Evolutionary conservation across 2,113 vertebrate genomes (phyloP).

Genomic region (Gymnobelideus leadbeateri): DNA sequence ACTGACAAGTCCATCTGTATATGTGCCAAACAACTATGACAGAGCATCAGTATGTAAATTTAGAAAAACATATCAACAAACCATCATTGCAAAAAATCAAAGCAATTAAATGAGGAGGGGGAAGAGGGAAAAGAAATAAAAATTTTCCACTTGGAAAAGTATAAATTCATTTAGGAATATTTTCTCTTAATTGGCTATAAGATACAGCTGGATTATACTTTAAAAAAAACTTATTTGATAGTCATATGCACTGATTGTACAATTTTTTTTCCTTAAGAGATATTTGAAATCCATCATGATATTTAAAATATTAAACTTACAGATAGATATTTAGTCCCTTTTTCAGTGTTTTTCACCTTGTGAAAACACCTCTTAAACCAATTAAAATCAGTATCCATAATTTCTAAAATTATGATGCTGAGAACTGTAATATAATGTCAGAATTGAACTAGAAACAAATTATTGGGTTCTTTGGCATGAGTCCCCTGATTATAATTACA

Average conservation of each 20-base stretch:
- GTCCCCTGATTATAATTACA: constrained; percentile 53
- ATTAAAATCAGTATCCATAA: constrained; percentile 63
- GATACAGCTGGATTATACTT: not conserved
- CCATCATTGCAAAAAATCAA: not conserved
- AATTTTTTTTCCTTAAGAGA: constrained; percentile 47
- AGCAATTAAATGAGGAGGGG: not conserved
- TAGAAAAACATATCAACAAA: not conserved
- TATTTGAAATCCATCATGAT: constrained; percentile 59
- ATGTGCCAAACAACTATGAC: not conserved
- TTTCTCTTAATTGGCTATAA: not conserved
- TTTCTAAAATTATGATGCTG: constrained; percentile 73
- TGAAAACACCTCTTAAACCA: constrained; percentile 57
- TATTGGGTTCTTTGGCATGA: constrained; percentile 40
- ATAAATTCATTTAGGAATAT: not conserved
- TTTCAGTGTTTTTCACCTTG: constrained; percentile 68
- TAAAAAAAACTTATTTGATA: not conserved
- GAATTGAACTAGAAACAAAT: constrained; percentile 67
- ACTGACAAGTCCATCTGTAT: constrained; percentile 1
- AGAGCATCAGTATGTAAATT: not conserved
- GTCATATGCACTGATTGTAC: constrained; percentile 37
- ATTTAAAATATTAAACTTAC: constrained; percentile 65
- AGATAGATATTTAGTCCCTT: constrained; percentile 62
- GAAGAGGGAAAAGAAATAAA: not conserved
- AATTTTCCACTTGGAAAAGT: not conserved
- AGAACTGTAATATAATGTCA: constrained; percentile 65